A percentile compares a stretch with the other conserved stretches of the same genome.
These are phyloP conservation scores for Corythoichthys intestinalis DNA, from an alignment of 2,113 vertebrate genomes.

Conservation along the genomic window DNA sequence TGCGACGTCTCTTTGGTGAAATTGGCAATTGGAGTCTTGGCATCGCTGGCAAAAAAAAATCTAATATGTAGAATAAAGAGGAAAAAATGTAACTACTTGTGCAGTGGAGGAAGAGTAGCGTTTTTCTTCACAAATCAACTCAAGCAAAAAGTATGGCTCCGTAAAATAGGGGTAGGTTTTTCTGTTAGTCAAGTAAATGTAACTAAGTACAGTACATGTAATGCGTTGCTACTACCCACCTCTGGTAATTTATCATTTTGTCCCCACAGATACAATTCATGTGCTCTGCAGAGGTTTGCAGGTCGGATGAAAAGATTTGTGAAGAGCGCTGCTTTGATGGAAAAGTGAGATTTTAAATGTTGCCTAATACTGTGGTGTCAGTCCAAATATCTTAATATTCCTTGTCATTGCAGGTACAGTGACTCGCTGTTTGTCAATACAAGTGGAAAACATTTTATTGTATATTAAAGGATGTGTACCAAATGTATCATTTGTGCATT, in stretches of 20 bases:
- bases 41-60: too few species aligned
- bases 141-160: too few species aligned
- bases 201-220: too few species aligned
- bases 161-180: too few species aligned
- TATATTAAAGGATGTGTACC: neutral
- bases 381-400: rapidly evolving
- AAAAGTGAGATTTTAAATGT: conserved; percentile 27
- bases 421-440: neutral
- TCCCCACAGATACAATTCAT: conserved; percentile 70
- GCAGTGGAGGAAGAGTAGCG: too few species aligned
- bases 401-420: conserved; percentile 15
- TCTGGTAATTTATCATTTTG: neutral
- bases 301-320: conserved; percentile 41
- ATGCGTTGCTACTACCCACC: too few species aligned
- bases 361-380: neutral
- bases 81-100: too few species aligned
- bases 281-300: conserved; percentile 71
- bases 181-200: too few species aligned
- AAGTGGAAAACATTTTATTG: neutral
- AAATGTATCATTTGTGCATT: neutral
- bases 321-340: conserved; percentile 63
- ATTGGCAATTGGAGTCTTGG: too few species aligned
- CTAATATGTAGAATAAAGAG: too few species aligned
- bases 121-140: too few species aligned
- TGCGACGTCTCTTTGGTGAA: too few species aligned